Evolutionary conservation across 2,888 invertebrate genomes (phyloP).

Genomic region (Phymatocera aterrima): DNA sequence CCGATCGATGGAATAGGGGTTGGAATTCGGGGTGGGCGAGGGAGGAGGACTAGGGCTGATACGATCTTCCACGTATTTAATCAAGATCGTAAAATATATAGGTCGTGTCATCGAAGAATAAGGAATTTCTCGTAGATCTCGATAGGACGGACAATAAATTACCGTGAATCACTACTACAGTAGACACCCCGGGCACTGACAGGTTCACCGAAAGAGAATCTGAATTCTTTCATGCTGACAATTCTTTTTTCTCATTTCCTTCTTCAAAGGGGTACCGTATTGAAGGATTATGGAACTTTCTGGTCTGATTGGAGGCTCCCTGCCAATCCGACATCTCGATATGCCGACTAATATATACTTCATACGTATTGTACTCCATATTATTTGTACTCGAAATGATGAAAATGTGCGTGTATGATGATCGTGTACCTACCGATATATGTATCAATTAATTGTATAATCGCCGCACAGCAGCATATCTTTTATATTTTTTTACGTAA

Average conservation of each 20-base stretch:
- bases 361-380: too few species aligned
- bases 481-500: not conserved
- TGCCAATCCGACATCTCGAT: slow-evolving; percentile 1
- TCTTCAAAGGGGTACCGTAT: slow-evolving; percentile 84
- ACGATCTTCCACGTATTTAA: slow-evolving; percentile 42
- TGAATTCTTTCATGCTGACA: too few species aligned
- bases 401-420: too few species aligned
- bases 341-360: slow-evolving; percentile 3
- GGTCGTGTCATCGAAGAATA: slow-evolving; percentile 6
- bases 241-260: slow-evolving; percentile 14
- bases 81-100: slow-evolving; percentile 16
- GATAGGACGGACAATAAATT: too few species aligned
- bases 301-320: slow-evolving; percentile 77
- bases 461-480: too few species aligned
- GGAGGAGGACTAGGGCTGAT: not conserved
- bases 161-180: too few species aligned
- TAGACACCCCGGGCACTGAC: too few species aligned
- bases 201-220: too few species aligned
- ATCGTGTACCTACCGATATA: too few species aligned
- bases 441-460: not conserved
- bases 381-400: too few species aligned
- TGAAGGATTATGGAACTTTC: slow-evolving; percentile 86
- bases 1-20: slow-evolving; percentile 3
- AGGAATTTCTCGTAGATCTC: not conserved
- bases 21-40: slow-evolving; percentile 9